Percentiles rank a stretch among this genome's conserved stretches.
Evolutionary conservation across 53 echinoderm and acorn worm species (phyloP).

Genomic region (Stichopus horrens): DNA sequence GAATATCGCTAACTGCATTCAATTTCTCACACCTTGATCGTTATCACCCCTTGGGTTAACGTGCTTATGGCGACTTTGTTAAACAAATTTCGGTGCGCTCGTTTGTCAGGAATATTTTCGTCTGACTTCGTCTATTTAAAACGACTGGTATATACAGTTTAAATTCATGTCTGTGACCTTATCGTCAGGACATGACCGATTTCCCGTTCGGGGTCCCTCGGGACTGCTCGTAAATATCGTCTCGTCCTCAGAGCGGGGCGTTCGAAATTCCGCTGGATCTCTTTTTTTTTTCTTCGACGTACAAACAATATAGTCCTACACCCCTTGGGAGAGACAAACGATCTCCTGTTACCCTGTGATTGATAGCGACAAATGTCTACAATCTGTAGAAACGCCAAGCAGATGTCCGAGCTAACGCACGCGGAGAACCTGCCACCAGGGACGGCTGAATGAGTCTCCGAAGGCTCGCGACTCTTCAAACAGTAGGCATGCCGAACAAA

Average conservation of each 20-base stretch:
- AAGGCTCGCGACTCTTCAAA: constrained; percentile 31
- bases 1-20: no score
- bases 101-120: no score
- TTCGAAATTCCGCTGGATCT: constrained; percentile 28
- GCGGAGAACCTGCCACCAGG: constrained; percentile 23
- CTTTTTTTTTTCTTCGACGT: constrained; percentile 19
- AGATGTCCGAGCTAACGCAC: constrained; percentile 40
- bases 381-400: constrained; percentile 34
- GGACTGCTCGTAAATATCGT: constrained; percentile 38
- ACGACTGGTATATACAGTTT: constrained; percentile 16
- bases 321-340: constrained; percentile 21
- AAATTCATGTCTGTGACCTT: constrained; percentile 27
- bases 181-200: constrained; percentile 47
- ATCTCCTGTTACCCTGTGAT: constrained; percentile 16
- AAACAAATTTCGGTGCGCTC: no score
- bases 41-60: no score
- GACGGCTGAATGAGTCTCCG: constrained; percentile 25
- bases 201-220: constrained; percentile 38
- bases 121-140: neutral
- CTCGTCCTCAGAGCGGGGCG: constrained; percentile 15
- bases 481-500: constrained; percentile 48
- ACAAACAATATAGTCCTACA: constrained; percentile 25
- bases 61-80: no score
- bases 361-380: constrained; percentile 45
- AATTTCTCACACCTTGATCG: no score